phyloP scores from a whole-genome alignment of 2,113 vertebrate genomes.

The Ctenomys sociabilis region DNA sequence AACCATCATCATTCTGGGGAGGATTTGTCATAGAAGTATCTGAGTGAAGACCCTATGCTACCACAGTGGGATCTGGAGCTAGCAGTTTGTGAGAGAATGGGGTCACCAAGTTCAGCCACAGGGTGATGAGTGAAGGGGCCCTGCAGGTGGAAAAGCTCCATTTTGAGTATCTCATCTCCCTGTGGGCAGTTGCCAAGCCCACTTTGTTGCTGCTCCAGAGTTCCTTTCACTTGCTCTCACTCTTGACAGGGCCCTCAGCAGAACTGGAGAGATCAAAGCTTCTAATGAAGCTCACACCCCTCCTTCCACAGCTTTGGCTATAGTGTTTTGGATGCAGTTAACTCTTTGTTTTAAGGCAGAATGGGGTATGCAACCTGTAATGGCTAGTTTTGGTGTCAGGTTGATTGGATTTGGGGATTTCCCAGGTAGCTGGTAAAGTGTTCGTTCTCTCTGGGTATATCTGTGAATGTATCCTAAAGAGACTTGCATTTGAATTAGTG shows the following conservation, averaged over 20 bases:
- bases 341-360: background rate
- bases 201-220: background rate
- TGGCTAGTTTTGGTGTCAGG: background rate
- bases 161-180: background rate
- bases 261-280: background rate
- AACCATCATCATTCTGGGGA: background rate
- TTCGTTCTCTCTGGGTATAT: background rate
- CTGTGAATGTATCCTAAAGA: background rate
- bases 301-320: background rate
- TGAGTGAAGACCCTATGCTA: background rate
- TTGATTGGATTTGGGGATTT: background rate
- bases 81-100: background rate
- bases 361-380: background rate
- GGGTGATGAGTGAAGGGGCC: background rate
- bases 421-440: background rate
- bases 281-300: background rate
- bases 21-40: background rate
- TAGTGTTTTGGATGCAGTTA: background rate
- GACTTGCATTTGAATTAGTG: background rate
- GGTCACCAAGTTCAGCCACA: background rate
- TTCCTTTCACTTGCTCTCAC: background rate
- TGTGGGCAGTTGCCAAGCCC: background rate
- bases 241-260: background rate
- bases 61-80: background rate
- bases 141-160: background rate